Conservation (phyloP, 1,140 invertebrate genomes). For the Colletes gigas region DNA sequence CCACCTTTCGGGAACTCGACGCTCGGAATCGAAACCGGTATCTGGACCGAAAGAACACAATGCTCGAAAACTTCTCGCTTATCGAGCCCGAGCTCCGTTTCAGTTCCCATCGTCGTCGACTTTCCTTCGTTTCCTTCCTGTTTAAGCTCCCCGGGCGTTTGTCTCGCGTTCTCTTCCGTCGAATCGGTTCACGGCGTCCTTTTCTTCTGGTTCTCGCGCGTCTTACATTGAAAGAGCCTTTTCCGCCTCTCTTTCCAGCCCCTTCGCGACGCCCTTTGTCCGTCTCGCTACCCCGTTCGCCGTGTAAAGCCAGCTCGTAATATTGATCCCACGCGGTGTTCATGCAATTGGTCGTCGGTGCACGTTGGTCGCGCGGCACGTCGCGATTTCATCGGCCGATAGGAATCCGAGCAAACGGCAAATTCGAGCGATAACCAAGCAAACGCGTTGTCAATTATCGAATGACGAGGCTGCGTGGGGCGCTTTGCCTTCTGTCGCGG, state of each 20-base stretch:
- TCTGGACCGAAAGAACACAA: slow-evolving; percentile 32
- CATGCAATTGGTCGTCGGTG: slow-evolving; percentile 46
- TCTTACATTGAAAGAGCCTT: too few species aligned
- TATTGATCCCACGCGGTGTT: slow-evolving; percentile 53
- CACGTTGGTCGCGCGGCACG: slow-evolving; percentile 20
- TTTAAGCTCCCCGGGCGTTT: neutral
- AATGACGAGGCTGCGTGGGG: neutral
- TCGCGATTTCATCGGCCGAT: slow-evolving; percentile 28
- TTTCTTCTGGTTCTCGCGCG: slow-evolving; percentile 13
- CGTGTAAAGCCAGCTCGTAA: slow-evolving; percentile 17
- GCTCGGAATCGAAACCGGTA: neutral
- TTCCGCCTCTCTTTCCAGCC: too few species aligned
- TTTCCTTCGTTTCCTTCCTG: slow-evolving; percentile 15
- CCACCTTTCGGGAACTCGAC: too few species aligned
- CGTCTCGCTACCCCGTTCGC: too few species aligned
- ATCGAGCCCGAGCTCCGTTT: slow-evolving; percentile 16
- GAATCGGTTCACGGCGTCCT: neutral
- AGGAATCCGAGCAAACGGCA: slow-evolving; percentile 27
- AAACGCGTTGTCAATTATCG: slow-evolving; percentile 46
- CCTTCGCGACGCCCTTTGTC: neutral
- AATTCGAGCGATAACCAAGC: slow-evolving; percentile 10
- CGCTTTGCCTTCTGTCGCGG: neutral
- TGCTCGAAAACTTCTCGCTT: slow-evolving; percentile 23
- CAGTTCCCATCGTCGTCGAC: neutral
- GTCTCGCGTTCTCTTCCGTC: neutral